Conservation (phyloP, 2,113 vertebrate genomes). For the Muntiacus muntjak region DNA sequence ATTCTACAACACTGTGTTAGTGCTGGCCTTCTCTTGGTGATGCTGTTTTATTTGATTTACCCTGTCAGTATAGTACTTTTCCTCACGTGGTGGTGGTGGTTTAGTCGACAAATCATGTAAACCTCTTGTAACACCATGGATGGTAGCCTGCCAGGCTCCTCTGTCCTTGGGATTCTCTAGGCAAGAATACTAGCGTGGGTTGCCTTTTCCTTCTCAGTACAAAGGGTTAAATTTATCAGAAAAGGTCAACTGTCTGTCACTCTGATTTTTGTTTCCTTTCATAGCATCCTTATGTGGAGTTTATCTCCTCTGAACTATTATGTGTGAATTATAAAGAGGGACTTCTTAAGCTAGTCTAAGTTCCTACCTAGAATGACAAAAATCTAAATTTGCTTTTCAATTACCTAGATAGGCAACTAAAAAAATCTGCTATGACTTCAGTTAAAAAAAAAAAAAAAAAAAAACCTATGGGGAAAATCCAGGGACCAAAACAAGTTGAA, state of each 20-base stretch:
- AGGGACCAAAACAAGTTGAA: not conserved
- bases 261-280: not conserved
- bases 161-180: not conserved
- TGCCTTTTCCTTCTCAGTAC: not conserved
- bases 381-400: constrained; percentile 5
- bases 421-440: not conserved
- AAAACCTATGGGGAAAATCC: not conserved
- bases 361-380: not conserved
- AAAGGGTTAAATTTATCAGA: not conserved
- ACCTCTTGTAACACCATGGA: not conserved
- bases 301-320: not conserved
- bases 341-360: not conserved
- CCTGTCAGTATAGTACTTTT: not conserved
- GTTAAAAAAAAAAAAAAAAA: not conserved
- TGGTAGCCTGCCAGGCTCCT: not conserved
- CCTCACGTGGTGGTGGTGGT: not conserved
- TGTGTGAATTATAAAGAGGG: not conserved
- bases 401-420: not conserved
- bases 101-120: not conserved
- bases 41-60: not conserved
- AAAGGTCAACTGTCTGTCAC: not conserved
- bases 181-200: not conserved
- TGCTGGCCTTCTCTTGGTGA: not conserved
- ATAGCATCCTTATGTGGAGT: not conserved
- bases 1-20: not conserved